Conservation (phyloP, 2,888 invertebrate genomes). For the Parnassius orleans region DNA sequence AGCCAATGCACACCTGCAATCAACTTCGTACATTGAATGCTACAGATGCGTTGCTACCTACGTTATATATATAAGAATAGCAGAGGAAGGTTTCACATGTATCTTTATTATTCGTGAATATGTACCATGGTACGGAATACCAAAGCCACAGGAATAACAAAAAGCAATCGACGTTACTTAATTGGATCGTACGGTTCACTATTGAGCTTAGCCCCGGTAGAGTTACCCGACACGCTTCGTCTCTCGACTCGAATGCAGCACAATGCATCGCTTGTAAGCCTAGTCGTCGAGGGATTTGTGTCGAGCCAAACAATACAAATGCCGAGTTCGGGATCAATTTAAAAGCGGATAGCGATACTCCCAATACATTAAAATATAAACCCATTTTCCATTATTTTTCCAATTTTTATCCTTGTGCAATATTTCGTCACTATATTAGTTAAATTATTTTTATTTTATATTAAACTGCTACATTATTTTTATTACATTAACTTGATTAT, state of each 20-base stretch:
- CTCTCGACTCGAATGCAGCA: conserved; percentile 48
- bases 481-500: too few species aligned
- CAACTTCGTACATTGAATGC: too few species aligned
- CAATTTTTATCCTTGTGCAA: too few species aligned
- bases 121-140: neutral
- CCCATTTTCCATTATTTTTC: too few species aligned
- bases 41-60: too few species aligned
- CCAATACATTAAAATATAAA: too few species aligned
- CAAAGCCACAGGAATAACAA: conserved; percentile 22
- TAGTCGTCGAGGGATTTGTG: conserved; percentile 55
- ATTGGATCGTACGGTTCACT: conserved; percentile 27
- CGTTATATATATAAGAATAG: too few species aligned
- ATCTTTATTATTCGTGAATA: neutral
- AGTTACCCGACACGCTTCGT: conserved; percentile 35
- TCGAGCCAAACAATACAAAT: conserved; percentile 50
- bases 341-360: conserved; percentile 29
- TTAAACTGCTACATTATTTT: too few species aligned
- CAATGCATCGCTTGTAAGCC: conserved; percentile 57
- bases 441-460: too few species aligned
- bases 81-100: neutral
- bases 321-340: conserved; percentile 30
- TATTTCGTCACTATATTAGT: too few species aligned
- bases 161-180: conserved; percentile 28
- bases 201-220: conserved; percentile 26
- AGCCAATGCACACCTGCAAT: too few species aligned